These are phyloP conservation scores for Callionymus lyra DNA, from an alignment of 2,113 vertebrate species.

Conservation along the genomic window DNA sequence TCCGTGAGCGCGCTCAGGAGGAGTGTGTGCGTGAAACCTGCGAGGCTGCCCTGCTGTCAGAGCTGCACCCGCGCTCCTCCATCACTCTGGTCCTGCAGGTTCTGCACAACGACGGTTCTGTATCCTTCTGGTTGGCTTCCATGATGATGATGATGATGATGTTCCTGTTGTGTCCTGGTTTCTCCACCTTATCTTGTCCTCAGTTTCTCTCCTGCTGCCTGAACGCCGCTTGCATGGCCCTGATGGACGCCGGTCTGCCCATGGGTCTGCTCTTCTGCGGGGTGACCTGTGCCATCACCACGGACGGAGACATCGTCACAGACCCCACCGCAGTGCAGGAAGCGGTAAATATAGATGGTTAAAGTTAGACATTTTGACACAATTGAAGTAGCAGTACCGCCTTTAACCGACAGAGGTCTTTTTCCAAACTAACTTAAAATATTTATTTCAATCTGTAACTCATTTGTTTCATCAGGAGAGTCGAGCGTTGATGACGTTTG, in stretches of 20 bases:
- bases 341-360: slow-evolving; percentile 79
- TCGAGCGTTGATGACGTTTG: slow-evolving; percentile 79
- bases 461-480: slow-evolving; percentile 67
- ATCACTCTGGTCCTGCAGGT: slow-evolving; percentile 82
- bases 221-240: slow-evolving; percentile 79
- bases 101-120: slow-evolving; percentile 79
- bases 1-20: slow-evolving; percentile 77
- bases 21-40: slow-evolving; percentile 80
- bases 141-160: not conserved
- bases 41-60: slow-evolving; percentile 65
- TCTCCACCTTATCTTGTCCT: slow-evolving; percentile 40
- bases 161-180: not conserved
- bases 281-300: slow-evolving; percentile 76
- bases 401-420: not conserved
- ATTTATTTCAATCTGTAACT: not conserved
- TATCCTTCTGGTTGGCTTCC: slow-evolving; percentile 69
- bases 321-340: slow-evolving; percentile 79
- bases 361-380: too few relatives aligned
- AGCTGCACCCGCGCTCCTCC: slow-evolving; percentile 81
- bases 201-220: slow-evolving; percentile 81
- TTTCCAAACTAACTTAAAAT: not conserved
- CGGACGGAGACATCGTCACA: slow-evolving; percentile 65
- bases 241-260: slow-evolving; percentile 83
- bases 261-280: slow-evolving; percentile 82
- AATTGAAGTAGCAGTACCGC: not conserved